Percentiles rank a stretch among this genome's conserved stretches.
Conservation (phyloP, 2,888 invertebrate species). For the Lottia scabra region DNA sequence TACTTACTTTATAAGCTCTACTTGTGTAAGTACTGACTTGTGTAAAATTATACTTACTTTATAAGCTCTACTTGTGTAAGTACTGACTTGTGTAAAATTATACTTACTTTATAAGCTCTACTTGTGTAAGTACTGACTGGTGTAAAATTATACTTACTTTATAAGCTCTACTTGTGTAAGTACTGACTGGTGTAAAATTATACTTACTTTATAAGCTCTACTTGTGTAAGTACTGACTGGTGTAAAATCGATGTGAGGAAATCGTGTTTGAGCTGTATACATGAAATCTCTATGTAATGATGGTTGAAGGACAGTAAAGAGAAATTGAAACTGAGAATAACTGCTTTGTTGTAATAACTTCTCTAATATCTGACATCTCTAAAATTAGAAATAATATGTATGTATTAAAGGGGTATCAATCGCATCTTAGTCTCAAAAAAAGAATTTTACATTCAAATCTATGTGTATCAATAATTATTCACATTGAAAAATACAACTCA, state of each 20-base stretch:
- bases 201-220: conserved; percentile 53
- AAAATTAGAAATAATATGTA: conserved; percentile 21
- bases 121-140: conserved; percentile 60
- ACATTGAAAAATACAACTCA: too few relatives aligned
- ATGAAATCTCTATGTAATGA: conserved; percentile 63
- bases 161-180: too few relatives aligned
- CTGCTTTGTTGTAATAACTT: conserved; percentile 49
- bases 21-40: conserved; percentile 58
- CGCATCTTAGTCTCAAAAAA: too few relatives aligned
- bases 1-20: conserved; percentile 53
- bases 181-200: neutral
- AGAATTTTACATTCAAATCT: too few relatives aligned
- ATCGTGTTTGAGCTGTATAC: conserved; percentile 58
- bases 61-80: too few relatives aligned
- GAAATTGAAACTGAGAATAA: conserved; percentile 59
- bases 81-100: neutral
- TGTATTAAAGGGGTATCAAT: too few relatives aligned
- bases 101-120: conserved; percentile 53
- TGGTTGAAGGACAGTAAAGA: conserved; percentile 62
- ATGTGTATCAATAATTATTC: too few relatives aligned
- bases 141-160: conserved; percentile 38
- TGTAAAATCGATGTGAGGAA: conserved; percentile 55
- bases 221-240: conserved; percentile 61
- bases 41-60: conserved; percentile 37
- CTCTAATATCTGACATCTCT: conserved; percentile 58